Percentiles rank a stretch among this genome's conserved stretches.
Conservation (phyloP, 2,888 invertebrate species). For the Acheta domesticus region DNA sequence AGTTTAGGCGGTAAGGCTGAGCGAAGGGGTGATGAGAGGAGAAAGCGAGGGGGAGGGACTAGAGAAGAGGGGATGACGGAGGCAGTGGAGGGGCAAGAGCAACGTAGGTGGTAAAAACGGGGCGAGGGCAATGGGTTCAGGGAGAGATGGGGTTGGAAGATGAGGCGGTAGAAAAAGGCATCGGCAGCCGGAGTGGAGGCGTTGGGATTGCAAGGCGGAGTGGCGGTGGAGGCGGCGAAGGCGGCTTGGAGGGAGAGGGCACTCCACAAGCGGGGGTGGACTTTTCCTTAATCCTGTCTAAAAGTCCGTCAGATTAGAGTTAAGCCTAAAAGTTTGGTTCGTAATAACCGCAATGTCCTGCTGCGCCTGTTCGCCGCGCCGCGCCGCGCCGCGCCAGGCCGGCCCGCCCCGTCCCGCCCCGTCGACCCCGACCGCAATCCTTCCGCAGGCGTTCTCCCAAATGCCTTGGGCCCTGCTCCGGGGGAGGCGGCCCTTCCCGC, state of each 20-base stretch:
- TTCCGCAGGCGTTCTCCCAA: background rate
- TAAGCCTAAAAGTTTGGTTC: conserved; percentile 18
- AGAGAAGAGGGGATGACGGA: background rate
- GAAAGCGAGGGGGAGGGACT: background rate
- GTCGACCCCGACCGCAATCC: background rate
- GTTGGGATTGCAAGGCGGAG: too few species aligned
- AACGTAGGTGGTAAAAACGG: background rate
- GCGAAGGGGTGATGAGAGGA: too few species aligned
- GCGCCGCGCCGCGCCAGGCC: background rate
- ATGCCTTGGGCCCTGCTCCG: background rate
- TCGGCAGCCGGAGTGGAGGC: background rate
- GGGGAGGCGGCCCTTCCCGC: background rate
- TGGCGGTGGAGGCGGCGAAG: too few species aligned
- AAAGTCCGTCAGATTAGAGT: conserved; percentile 18
- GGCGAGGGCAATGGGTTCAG: background rate
- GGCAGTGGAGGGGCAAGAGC: background rate
- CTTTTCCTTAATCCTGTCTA: conserved; percentile 18
- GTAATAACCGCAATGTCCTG: conserved; percentile 18
- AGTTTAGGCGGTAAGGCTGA: background rate
- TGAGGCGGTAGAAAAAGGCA: background rate
- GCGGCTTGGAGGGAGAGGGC: background rate
- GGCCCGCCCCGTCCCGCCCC: background rate
- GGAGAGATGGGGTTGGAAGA: background rate
- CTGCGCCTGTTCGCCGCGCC: background rate
- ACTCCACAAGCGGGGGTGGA: background rate